Base-by-base conservation (phyloP, 2,888 invertebrate genomes). In the Thumatha senex region DNA sequence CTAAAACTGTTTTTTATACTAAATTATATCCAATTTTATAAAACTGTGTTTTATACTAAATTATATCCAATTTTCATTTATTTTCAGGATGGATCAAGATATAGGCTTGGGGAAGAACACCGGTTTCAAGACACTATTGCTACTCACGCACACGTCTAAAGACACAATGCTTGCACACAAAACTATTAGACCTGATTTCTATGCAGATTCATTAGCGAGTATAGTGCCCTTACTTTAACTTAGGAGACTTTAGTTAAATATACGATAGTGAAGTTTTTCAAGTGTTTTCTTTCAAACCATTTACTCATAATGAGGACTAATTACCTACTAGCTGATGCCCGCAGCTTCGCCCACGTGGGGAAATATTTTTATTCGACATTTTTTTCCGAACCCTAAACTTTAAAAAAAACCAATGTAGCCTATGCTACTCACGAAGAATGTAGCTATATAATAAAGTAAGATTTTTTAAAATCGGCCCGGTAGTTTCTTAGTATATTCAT, bases 111-210 rank as follows among this genome's bases (percentile, higher is more conserved):
- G 96, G 0, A 94, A 92, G 46, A 86, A 91, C 8, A 93, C 93
- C 60, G 96, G 96, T 0, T 94, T 96, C 76, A 92, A 93, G 70
- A 96, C 96, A 0, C 78, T 97, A 15, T 81, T 97, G 24, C 95
- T 97, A 0, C 86, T 96, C 10, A 95, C 95, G 1, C 80, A 76
- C 42, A 49, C 56, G 1, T 58, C 75, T 0, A 70, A 76, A 59
- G 86, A 88, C 39, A 93, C 94, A 9, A 93, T 94, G 78, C 83
- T 92, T 33, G 77, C 80, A 0, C 76, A 93, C 35, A 75, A 86
- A 3, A 44, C 44, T 7, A 92, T 92, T 1, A 78, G 80, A 54
- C 93, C 93, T 0, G 88, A 93, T 53, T 93, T 74, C 67, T 92
- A 86, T 51, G 86, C 91, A 0, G 72, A 76, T 0, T 78, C 78